Evolutionary conservation across 2,888 invertebrate species (phyloP).

Genomic region (Phyto melanocephala): DNA sequence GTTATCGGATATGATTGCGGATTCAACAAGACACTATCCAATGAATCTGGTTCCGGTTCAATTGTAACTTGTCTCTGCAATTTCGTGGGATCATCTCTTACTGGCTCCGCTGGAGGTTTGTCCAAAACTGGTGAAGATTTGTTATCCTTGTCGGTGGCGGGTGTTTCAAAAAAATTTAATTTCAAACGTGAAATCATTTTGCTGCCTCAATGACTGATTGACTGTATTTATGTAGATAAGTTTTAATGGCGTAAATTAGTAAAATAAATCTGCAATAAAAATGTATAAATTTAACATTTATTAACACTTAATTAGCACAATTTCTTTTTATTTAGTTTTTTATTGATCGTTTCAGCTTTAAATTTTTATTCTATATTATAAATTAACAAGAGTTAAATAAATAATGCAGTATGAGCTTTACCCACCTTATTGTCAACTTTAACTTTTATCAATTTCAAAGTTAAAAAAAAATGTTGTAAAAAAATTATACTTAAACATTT

Average conservation of each 20-base stretch:
- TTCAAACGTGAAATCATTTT: conserved; percentile 63
- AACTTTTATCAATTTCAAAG: no score
- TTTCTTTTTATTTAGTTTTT: neutral
- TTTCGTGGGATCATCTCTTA: conserved; percentile 54
- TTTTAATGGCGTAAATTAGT: neutral
- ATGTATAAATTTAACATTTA: neutral
- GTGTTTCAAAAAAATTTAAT: conserved; percentile 60
- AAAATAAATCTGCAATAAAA: conserved; percentile 26
- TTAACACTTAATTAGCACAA: conserved; percentile 2
- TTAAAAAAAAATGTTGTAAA: no score
- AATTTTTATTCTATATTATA: no score
- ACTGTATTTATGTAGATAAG: neutral
- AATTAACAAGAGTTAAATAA: no score
- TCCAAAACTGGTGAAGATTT: conserved; percentile 17
- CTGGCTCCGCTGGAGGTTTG: conserved; percentile 7
- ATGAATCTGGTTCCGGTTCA: conserved; percentile 77
- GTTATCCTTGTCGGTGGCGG: conserved; percentile 5
- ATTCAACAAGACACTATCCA: conserved; percentile 78
- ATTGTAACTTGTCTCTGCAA: conserved; percentile 72
- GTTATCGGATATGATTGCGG: conserved; percentile 78
- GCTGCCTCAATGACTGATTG: neutral
- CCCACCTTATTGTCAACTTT: no score
- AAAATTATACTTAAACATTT: no score
- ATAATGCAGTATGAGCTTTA: no score
- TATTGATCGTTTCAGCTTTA: neutral